phyloP scores from a whole-genome alignment of 2,113 vertebrate species.

The Strigops habroptila region DNA sequence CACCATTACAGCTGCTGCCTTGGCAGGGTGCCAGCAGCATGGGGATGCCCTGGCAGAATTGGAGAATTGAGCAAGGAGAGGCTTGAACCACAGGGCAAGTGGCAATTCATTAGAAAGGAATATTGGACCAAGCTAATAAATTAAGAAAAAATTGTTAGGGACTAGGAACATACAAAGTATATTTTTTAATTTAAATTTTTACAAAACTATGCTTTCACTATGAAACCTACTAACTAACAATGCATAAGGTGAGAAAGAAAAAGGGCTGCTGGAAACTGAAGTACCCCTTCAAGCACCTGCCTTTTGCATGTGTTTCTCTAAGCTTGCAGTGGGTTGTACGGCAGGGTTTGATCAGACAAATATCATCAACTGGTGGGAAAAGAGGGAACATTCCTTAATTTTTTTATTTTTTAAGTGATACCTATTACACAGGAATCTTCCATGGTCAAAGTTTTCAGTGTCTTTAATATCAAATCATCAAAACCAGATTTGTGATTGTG shows the following conservation, averaged over 20 bases:
- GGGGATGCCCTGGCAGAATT: accelerated
- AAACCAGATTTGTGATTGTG: neutral
- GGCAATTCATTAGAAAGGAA: neutral
- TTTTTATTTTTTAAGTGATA: neutral
- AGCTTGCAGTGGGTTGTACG: neutral
- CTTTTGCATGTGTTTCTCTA: neutral
- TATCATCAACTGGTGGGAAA: neutral
- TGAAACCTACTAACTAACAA: neutral
- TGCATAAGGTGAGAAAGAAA: neutral
- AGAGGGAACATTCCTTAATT: neutral
- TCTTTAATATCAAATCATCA: neutral
- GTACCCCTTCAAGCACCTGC: neutral
- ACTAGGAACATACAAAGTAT: neutral
- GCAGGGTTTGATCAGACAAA: neutral
- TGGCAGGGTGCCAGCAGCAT: neutral
- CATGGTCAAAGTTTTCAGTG: neutral
- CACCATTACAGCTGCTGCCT: neutral
- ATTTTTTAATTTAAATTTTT: neutral
- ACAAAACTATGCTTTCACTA: neutral
- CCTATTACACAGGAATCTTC: neutral
- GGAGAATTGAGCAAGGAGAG: neutral
- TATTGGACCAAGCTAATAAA: neutral
- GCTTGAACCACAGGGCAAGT: neutral
- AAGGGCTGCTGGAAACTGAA: neutral
- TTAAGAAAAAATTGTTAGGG: neutral